A percentile compares a stretch with the other conserved stretches of the same genome.
These are phyloP conservation scores for Ochotona curzoniae DNA, from an alignment of 2,113 vertebrate species.

Conservation along the genomic window DNA sequence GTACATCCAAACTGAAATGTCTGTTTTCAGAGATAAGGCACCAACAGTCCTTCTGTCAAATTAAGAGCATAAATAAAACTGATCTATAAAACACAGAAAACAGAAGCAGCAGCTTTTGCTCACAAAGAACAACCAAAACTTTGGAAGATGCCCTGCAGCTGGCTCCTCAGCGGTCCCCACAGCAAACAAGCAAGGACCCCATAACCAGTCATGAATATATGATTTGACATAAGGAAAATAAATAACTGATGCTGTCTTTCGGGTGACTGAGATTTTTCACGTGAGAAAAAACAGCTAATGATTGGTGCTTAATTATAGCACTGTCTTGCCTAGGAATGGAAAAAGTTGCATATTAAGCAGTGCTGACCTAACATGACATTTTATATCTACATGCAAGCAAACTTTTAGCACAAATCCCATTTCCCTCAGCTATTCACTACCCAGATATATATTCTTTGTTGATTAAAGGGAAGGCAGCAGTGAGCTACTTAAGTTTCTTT, in stretches of 20 bases:
- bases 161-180: background rate
- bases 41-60: background rate
- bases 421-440: background rate
- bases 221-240: background rate
- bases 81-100: background rate
- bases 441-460: background rate
- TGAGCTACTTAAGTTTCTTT: conserved; percentile 16
- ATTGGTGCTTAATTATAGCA: conserved; percentile 20
- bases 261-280: conserved; percentile 2
- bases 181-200: background rate
- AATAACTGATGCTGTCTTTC: conserved; percentile 5
- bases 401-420: background rate
- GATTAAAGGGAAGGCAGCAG: background rate
- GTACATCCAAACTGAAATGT: background rate
- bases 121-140: background rate
- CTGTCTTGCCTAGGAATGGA: background rate
- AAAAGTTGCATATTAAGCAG: background rate
- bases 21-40: background rate
- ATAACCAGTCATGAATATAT: background rate
- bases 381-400: background rate
- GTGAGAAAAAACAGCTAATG: conserved; percentile 18
- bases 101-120: background rate
- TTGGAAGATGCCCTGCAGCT: background rate
- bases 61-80: background rate
- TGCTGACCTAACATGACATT: background rate